Conservation (phyloP, 2,888 invertebrate genomes). For the Actias luna region DNA sequence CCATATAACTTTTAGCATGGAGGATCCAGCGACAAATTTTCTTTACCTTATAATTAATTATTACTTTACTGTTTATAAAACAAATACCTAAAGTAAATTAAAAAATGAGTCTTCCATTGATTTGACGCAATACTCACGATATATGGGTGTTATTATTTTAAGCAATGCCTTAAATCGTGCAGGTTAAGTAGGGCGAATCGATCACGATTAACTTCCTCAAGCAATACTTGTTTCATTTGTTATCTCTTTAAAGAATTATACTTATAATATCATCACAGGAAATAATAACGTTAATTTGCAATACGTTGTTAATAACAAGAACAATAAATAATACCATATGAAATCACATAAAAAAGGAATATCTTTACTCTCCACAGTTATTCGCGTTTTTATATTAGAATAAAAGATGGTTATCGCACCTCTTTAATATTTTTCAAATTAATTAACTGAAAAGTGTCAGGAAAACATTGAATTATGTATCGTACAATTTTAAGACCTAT, state of each 20-base stretch:
- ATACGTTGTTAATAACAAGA: no score
- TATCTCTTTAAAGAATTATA: background rate
- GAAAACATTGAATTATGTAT: no score
- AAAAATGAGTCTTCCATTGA: constrained; percentile 15
- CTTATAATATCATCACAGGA: background rate
- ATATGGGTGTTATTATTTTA: background rate
- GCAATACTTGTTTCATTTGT: background rate
- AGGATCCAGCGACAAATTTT: background rate
- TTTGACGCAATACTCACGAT: background rate
- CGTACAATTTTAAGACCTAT: no score
- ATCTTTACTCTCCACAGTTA: no score
- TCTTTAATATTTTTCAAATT: no score
- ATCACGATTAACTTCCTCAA: constrained; percentile 38
- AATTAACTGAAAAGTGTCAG: no score
- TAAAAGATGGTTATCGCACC: no score
- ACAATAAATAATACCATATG: no score
- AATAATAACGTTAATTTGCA: background rate
- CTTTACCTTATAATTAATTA: background rate
- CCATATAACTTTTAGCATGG: background rate
- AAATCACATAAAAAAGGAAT: no score
- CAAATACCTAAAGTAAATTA: background rate
- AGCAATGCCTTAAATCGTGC: constrained; percentile 22
- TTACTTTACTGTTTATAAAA: background rate
- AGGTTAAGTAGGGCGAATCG: constrained; percentile 54
- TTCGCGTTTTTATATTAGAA: no score